A percentile compares a stretch with the other conserved stretches of the same genome.
These are phyloP conservation scores for Coracias cyanogaster DNA, from an alignment of 2,797 vertebrate species.

Conservation along the genomic window DNA sequence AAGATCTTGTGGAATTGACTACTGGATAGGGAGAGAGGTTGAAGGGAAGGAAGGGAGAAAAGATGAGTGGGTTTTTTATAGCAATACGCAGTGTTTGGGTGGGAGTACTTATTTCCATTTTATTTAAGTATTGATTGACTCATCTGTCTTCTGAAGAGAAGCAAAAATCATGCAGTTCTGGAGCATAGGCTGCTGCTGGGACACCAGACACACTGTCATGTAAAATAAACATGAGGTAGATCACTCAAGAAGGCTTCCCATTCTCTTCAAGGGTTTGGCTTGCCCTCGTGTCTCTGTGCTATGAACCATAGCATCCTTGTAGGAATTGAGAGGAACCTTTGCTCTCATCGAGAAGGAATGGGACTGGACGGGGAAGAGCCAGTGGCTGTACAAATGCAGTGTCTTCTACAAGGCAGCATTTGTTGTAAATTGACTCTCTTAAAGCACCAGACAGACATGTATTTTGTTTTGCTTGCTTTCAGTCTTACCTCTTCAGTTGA, in stretches of 20 bases:
- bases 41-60: neutral
- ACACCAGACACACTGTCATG: neutral
- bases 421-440: neutral
- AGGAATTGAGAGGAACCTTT: neutral
- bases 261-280: neutral
- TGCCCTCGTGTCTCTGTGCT: neutral
- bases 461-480: neutral
- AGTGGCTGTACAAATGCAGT: neutral
- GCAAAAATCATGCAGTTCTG: neutral
- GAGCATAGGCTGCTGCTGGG: neutral
- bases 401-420: neutral
- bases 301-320: neutral
- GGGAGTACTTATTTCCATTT: neutral
- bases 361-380: neutral
- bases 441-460: neutral
- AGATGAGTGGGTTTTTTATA: neutral
- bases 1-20: neutral
- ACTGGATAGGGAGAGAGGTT: neutral
- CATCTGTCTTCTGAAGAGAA: neutral
- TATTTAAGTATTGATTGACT: neutral
- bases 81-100: neutral
- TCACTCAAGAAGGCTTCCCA: neutral
- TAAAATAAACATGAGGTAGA: neutral
- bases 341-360: neutral
- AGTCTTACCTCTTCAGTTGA: neutral